Evolutionary conservation across 2,797 vertebrate species (phyloP), one percentile per base, ranked within the genome.

Genomic region (Enteromius paludinosus): DNA sequence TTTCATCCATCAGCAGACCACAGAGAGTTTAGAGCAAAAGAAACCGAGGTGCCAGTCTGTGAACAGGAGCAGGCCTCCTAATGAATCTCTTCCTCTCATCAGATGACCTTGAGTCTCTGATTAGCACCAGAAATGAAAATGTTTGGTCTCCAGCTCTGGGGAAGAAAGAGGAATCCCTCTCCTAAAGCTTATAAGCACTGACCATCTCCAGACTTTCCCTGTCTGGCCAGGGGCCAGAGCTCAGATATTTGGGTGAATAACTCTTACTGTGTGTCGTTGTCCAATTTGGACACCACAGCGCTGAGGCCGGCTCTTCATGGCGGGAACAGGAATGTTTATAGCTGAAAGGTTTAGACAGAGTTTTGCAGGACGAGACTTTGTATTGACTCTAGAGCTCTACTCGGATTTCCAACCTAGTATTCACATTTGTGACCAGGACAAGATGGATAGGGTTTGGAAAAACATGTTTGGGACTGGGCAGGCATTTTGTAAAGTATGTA

Each of bases 91-190:
- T 83, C 87, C 84, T 82, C 85, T 90, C 64, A 62, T 85, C 78
- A 83, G 71, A 86, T 81, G 81, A 86, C 61, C 68, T 79, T 75
- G 61, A 73, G 83, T 52, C 68, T 70, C 59, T 81, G 82, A 87
- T 89, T 87, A 89, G 61, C 80, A 86, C 78, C 71, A 74, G 69
- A 78, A 87, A 86, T 89, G 86, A 89, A 87, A 88, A 87, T 87
- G 87, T 86, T 89, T 89, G 84, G 78, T 71, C 54, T 86, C 14
- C 41, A n/a, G 72, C 80, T 82, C 85, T 65, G 35, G 49, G 71
- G 64, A 28, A 59, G 47, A 79, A 64, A 78, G 56, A 76, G 41
- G 59, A 72, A 56, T 45, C 28, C 72, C 76, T 83, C 25, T 68
- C 68, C 70, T 81, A n/a, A 59, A 84, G 38, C 35, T 80, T 20